Conservation (phyloP, 2,113 vertebrate species). For the Coregonus clupeaformis region DNA sequence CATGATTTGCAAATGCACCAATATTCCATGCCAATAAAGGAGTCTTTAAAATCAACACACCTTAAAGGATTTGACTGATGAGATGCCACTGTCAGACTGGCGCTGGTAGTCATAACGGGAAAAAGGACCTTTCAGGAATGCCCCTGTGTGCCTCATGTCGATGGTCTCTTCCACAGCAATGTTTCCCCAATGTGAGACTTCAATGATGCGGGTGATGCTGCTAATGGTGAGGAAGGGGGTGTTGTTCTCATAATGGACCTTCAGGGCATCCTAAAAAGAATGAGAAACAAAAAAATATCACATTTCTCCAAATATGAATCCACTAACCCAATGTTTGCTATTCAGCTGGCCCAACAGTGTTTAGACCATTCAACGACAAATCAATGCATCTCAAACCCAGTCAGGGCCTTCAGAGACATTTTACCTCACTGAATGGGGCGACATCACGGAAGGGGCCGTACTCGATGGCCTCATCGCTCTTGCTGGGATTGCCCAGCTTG, state of each 20-base stretch:
- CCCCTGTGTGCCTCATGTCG: constrained; percentile 94
- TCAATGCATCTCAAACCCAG: neutral
- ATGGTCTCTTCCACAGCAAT: constrained; percentile 96
- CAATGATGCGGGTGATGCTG: constrained; percentile 89
- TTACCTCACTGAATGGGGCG: constrained; percentile 87
- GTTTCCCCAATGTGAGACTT: constrained; percentile 99
- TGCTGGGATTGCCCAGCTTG: constrained; percentile 90
- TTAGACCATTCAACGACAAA: neutral
- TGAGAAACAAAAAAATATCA: neutral
- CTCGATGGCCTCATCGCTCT: constrained; percentile 87
- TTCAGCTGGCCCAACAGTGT: neutral
- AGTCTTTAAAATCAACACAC: constrained; percentile 53
- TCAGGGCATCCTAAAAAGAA: constrained; percentile 82
- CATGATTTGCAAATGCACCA: neutral
- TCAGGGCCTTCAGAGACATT: neutral
- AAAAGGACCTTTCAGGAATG: constrained; percentile 92
- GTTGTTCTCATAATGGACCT: constrained; percentile 98
- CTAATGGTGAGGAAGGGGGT: constrained; percentile 93
- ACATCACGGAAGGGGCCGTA: constrained; percentile 92
- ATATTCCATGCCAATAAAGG: neutral
- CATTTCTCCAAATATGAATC: neutral
- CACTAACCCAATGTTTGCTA: neutral
- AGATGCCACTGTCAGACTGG: constrained; percentile 96
- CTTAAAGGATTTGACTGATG: constrained; percentile 98
- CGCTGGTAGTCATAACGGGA: constrained; percentile 98